Evolutionary conservation across 2,888 invertebrate species (phyloP), one percentile per base, ranked within the genome.

Genomic region (Nudaria mundana): DNA sequence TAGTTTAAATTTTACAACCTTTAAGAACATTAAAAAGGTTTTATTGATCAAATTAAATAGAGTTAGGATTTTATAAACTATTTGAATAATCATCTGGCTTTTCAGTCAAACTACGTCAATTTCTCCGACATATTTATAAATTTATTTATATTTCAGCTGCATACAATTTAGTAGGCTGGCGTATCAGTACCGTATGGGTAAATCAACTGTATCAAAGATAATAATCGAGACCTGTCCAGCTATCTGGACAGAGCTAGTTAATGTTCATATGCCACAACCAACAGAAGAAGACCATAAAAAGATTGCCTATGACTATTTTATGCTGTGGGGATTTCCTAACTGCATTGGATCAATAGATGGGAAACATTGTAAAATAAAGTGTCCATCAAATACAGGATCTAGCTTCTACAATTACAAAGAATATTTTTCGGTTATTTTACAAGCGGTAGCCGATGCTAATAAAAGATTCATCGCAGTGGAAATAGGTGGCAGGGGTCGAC

Each of bases 371-470:
- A 8, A 10, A 8, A 24, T 10, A 24, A 24, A n/a, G 6, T n/a
- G 10, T n/a, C 24, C 24, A 2, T 10, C 24, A 10, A 8, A 24
- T 8, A 24, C n/a, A n/a, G 24, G 24, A 8, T n/a, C n/a, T 24
- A 10, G 10, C 8, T 24, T n/a, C 10, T 24, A 24, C 24, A 24
- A 24, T 10, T 24, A 24, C 24, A 46, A 30, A 48, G 48, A 34
- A 46, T 10, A 18, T 18, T 18, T 18, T 5, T 18, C 18, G 3
- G 5, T 18, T 18, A 5, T 18, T 5, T 18, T 18, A 5, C 53
- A 52, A 50, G 55, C 37, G 3, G 44, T 55, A 16, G 46, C 50
- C 10, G 53, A 54, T 38, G 49, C 53, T 37, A 40, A 52, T 30
- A 35, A 38, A 36, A 47, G 34, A 40, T 48, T 48, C 20, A 33